Evolutionary conservation across 2,888 invertebrate species (phyloP).

Genomic region (Agrochola lychnidis): DNA sequence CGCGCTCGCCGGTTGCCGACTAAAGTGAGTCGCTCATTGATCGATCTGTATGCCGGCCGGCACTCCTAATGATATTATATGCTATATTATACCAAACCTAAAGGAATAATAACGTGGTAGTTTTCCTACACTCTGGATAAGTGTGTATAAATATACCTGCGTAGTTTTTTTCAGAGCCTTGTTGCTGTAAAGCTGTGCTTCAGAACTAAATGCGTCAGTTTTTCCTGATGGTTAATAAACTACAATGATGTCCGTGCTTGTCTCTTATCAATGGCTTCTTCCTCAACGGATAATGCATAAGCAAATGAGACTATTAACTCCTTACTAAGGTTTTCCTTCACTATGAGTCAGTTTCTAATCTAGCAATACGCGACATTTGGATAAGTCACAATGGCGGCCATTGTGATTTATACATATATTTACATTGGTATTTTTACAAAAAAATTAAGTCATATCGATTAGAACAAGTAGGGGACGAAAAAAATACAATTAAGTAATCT

Average conservation of each 20-base stretch:
- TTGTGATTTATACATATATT: too few species aligned
- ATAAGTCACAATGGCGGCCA: not conserved
- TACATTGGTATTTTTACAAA: not conserved
- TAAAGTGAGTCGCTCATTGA: slow-evolving; percentile 7
- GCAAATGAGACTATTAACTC: not conserved
- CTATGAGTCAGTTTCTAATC: not conserved
- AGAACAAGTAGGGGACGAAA: not conserved
- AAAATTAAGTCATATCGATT: not conserved
- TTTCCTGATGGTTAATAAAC: not conserved
- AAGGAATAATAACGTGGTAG: not conserved
- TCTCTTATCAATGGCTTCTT: not conserved
- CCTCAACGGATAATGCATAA: not conserved
- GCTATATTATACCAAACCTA: not conserved
- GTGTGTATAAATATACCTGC: not conserved
- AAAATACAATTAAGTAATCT: not conserved
- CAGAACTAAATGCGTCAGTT: not conserved
- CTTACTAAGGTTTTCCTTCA: not conserved
- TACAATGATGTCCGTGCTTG: not conserved
- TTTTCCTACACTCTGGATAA: not conserved
- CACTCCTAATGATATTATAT: not conserved
- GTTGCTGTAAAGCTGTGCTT: not conserved
- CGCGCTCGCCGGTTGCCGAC: slow-evolving; percentile 16
- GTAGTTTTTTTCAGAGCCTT: not conserved
- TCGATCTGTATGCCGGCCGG: slow-evolving; percentile 20
- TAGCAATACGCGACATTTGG: not conserved